These are phyloP conservation scores for Triplophysa dalaica DNA, from an alignment of 2,113 vertebrate species.

Conservation along the genomic window DNA sequence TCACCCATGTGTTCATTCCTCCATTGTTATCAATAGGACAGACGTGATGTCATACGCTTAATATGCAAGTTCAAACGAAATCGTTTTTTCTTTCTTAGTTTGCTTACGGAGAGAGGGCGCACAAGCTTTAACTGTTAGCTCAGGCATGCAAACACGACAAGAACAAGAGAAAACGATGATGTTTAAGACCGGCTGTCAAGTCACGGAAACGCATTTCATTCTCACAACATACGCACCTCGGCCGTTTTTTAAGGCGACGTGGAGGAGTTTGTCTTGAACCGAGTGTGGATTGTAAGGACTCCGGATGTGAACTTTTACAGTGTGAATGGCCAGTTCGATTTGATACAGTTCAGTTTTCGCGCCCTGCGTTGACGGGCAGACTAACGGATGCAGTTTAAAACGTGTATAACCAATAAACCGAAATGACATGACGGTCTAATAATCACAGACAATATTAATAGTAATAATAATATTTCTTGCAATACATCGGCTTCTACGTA, in stretches of 20 bases:
- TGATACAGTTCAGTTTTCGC: slow-evolving; percentile 61
- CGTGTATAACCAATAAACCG: slow-evolving; percentile 76
- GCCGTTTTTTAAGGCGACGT: slow-evolving; percentile 63
- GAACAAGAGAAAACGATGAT: slow-evolving; percentile 65
- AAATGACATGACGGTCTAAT: slow-evolving; percentile 67
- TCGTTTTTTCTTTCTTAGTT: slow-evolving; percentile 49
- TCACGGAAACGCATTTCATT: slow-evolving; percentile 56
- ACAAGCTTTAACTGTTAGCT: slow-evolving; percentile 83
- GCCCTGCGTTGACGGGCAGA: slow-evolving; percentile 69
- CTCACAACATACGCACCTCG: slow-evolving; percentile 69
- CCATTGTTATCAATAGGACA: slow-evolving; percentile 61
- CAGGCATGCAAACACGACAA: slow-evolving; percentile 71
- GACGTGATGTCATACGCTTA: slow-evolving; percentile 71
- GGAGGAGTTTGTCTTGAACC: slow-evolving; percentile 66
- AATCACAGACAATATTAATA: slow-evolving; percentile 60
- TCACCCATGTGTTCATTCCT: slow-evolving; percentile 76
- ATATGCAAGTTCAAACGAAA: slow-evolving; percentile 73
- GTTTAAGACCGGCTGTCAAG: slow-evolving; percentile 39
- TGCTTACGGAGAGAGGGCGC: slow-evolving; percentile 72
- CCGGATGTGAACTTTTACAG: slow-evolving; percentile 67
- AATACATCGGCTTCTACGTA: slow-evolving; percentile 93
- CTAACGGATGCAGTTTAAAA: slow-evolving; percentile 78
- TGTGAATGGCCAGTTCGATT: slow-evolving; percentile 63
- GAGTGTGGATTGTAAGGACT: slow-evolving; percentile 72
- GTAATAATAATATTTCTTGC: slow-evolving; percentile 77